These are phyloP conservation scores for Zapornia atra DNA, from an alignment of 2,113 vertebrate species.

Conservation along the genomic window DNA sequence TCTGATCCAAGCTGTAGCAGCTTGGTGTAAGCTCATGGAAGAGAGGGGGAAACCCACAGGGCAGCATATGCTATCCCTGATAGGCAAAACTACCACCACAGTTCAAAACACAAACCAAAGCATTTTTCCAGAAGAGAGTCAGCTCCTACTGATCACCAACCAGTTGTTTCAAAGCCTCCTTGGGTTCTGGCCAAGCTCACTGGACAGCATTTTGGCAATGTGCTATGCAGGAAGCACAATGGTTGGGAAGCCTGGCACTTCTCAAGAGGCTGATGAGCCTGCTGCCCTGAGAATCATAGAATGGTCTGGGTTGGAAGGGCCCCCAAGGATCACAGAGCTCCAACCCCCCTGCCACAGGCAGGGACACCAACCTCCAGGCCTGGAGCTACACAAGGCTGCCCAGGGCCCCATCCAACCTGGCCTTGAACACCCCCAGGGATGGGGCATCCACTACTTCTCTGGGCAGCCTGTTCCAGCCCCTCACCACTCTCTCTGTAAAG, in stretches of 20 bases:
- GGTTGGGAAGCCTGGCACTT: neutral
- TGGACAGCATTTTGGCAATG: neutral
- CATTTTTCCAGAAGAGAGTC: neutral
- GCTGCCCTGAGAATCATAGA: neutral
- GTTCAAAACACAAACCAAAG: neutral
- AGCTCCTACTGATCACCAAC: neutral
- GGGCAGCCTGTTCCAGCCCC: too few species aligned
- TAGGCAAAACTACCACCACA: neutral
- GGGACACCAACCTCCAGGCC: too few species aligned
- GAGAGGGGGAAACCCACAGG: neutral
- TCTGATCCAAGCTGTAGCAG: neutral
- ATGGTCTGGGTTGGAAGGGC: too few species aligned
- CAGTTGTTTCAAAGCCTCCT: neutral
- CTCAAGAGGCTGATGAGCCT: neutral
- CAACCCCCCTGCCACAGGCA: too few species aligned
- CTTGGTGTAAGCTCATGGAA: neutral
- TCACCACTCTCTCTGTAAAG: too few species aligned
- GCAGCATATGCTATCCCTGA: neutral
- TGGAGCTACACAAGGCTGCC: too few species aligned
- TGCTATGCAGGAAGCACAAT: accelerated
- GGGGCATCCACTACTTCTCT: too few species aligned
- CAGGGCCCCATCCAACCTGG: too few species aligned
- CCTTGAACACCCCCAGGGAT: too few species aligned
- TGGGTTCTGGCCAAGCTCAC: neutral
- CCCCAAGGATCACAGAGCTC: too few species aligned